Evolutionary conservation across 2,888 invertebrate species (phyloP), one percentile per base, ranked within the genome.

Genomic region (Thalpophila matura): DNA sequence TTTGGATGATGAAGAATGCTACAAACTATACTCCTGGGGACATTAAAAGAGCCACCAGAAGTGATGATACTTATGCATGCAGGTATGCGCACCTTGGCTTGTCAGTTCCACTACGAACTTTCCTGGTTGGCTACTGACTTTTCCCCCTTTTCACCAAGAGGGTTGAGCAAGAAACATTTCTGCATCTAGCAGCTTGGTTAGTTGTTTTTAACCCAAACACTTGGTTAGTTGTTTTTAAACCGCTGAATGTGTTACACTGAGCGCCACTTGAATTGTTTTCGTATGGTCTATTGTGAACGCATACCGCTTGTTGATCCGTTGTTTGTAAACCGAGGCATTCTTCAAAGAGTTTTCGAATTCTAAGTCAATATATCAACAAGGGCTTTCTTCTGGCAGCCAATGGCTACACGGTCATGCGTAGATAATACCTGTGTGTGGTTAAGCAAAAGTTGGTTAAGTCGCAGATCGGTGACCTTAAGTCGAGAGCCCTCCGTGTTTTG

Each of bases 311-410:
- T 77, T 59, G 29, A 24, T 5, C 26, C 18, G 10, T 6, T 77
- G 57, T 76, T 74, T 29, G 59, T 74, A 78, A 76, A 75, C 56
- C 74, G 42, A 43, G 20, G 38, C 65, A 54, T 78, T 69, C 61
- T 42, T 50, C 43, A 59, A 42, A 58, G 56, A 61, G 57, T 69
- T 40, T 40, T 55, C 50, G 50, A 53, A 77, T 68, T 67, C 38
- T 22, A 22, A 56, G 22, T 33, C 54, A 37, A 53, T 61, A 53
- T 61, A 38, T 51, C 62, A 74, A 58, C 56, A 69, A 31, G 51
- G 47, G 29, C 14, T 60, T 63, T 64, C 64, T 46, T 50, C 37
- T 20, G 14, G 29, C 9, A 10, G 7, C 6, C 26, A 18, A n/a
- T 38, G 7, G 22, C 31, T 7, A n/a, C 4, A 24, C 40, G 7